Evolutionary conservation across 2,797 vertebrate genomes (phyloP).

Genomic region (Psittacula echo): DNA sequence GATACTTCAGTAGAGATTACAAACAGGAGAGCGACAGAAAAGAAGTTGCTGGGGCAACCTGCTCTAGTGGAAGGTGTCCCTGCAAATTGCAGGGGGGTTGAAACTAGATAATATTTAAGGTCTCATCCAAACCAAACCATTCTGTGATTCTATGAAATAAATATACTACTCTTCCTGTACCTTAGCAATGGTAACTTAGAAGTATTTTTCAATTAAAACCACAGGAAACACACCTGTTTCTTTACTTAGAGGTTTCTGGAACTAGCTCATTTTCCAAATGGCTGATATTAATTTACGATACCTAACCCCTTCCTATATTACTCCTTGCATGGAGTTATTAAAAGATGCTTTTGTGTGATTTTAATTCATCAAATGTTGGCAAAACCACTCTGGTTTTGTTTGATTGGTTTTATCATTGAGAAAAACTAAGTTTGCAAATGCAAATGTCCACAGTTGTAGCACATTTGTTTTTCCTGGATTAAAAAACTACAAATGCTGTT

Average conservation of each 20-base stretch:
- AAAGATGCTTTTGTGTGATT: not conserved
- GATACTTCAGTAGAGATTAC: not conserved
- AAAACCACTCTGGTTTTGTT: not conserved
- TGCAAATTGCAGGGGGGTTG: not conserved
- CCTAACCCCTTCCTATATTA: not conserved
- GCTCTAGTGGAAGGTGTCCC: not conserved
- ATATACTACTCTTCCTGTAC: not conserved
- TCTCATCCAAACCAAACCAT: not conserved
- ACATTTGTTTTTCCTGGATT: not conserved
- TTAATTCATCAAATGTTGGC: not conserved
- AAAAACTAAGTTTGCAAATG: constrained; percentile 12
- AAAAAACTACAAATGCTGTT: not conserved
- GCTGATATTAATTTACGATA: not conserved
- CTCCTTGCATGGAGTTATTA: not conserved
- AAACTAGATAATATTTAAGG: not conserved
- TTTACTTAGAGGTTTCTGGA: not conserved
- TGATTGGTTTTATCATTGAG: not conserved
- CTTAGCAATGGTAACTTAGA: not conserved
- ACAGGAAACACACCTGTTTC: not conserved
- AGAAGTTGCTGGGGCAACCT: not conserved
- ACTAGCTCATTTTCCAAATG: constrained; percentile 5
- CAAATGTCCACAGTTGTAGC: not conserved
- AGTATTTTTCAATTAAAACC: not conserved
- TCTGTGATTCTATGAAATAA: not conserved
- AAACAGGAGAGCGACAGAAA: not conserved